Conservation (phyloP, 2,888 invertebrate species). For the Lobophora halterata region DNA sequence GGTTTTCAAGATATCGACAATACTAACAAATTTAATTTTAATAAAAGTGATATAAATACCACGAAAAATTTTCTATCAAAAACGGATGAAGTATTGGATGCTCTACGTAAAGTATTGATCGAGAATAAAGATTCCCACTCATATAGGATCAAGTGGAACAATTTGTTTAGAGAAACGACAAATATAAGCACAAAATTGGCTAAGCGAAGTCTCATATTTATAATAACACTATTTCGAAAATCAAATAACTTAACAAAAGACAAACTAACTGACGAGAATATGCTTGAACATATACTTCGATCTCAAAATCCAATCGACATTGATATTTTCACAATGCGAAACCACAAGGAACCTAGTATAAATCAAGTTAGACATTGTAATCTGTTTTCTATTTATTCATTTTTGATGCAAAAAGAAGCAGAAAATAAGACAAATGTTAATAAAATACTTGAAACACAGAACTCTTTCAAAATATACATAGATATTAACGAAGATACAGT, state of each 20-base stretch:
- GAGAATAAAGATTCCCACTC: constrained; percentile 46
- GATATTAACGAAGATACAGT: constrained; percentile 42
- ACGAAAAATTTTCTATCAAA: constrained; percentile 9
- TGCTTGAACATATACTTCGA: constrained; percentile 41
- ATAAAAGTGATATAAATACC: constrained; percentile 22
- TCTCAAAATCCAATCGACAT: constrained; percentile 49
- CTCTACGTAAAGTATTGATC: constrained; percentile 53
- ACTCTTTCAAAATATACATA: constrained; percentile 57
- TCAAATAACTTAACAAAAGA: constrained; percentile 19
- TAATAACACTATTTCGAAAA: constrained; percentile 48
- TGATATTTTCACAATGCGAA: constrained; percentile 42
- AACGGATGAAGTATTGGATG: constrained; percentile 32
- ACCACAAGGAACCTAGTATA: background rate
- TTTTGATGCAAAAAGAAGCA: constrained; percentile 47
- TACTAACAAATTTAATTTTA: constrained; percentile 31
- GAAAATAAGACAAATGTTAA: constrained; percentile 49
- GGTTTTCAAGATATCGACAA: constrained; percentile 22
- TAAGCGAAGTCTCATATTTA: constrained; percentile 50
- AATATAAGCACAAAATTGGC: constrained; percentile 21
- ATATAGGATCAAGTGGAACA: constrained; percentile 52
- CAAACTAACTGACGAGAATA: constrained; percentile 29
- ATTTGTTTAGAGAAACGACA: constrained; percentile 41
- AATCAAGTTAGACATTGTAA: constrained; percentile 42
- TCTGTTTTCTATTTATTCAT: constrained; percentile 53
- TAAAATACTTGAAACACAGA: constrained; percentile 49